These are phyloP conservation scores for Crypturellus undulatus DNA, from an alignment of 2,113 vertebrate genomes.

Conservation along the genomic window DNA sequence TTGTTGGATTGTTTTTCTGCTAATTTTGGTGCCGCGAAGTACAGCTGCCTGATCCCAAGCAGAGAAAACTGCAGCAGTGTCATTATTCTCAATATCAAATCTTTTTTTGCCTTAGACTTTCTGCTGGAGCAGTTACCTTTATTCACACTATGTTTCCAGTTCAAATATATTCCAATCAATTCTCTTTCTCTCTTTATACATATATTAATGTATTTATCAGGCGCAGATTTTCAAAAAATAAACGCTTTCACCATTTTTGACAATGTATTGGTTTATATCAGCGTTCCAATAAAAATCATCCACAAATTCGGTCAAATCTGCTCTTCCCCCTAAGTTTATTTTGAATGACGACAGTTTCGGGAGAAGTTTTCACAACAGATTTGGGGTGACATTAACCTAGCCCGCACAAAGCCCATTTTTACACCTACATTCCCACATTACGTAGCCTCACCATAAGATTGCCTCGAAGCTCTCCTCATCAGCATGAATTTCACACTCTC, in stretches of 20 bases:
- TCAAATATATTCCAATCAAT: not conserved
- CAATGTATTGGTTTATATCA: not conserved
- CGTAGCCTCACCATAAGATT: not conserved
- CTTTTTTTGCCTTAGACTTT: not conserved
- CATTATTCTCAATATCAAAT: not conserved
- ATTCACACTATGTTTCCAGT: not conserved
- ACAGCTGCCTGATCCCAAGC: not conserved
- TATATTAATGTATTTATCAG: too few relatives aligned
- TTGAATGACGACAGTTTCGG: not conserved
- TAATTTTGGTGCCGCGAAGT: not conserved
- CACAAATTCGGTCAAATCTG: rapidly evolving
- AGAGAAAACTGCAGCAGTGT: not conserved
- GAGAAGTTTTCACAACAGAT: not conserved
- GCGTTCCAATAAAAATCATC: not conserved
- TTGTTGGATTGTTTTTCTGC: not conserved
- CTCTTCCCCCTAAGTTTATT: not conserved
- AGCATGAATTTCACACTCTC: slow-evolving; percentile 33
- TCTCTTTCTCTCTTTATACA: too few relatives aligned
- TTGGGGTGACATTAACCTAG: not conserved
- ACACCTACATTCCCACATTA: not conserved
- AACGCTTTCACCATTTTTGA: not conserved
- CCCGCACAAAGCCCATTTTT: not conserved
- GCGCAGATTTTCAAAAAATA: not conserved
- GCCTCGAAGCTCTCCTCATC: slow-evolving; percentile 3
- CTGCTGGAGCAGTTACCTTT: not conserved